Evolutionary conservation across 2,888 invertebrate genomes (phyloP), one percentile per base, ranked within the genome.

Genomic region (Stictocephala bisonia): DNA sequence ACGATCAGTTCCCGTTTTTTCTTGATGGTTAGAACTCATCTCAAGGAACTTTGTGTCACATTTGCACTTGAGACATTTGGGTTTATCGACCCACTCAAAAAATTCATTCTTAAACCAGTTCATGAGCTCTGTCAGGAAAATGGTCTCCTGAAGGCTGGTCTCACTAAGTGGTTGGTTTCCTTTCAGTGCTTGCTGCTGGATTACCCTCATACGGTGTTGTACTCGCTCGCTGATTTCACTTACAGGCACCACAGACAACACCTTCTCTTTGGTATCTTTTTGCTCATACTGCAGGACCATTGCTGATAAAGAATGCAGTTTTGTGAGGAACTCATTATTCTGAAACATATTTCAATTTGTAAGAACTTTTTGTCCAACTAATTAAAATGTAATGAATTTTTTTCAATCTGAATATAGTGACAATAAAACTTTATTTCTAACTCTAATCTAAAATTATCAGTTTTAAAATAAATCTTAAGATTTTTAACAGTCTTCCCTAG

Each of bases 31-130:
- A 2, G 84, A 80, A 41, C 82, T 82, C 72, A 84, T 86, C 35
- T 86, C 85, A 0, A 80, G 79, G 76, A 85, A 85, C 26, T 76
- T 79, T 0, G 88, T 89, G 51, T 85, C 82, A 0, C 87, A 88
- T 0, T 86, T 86, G 82, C 98, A 99, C 0, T 81, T 80, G 6
- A 87, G 84, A 82, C 99, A 99, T 0, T 85, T 82, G 0, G 94
- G 91, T 77, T 86, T 86, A 84, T 97, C 92, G 22, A 97, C 89
- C 99, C 99, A 99, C 56, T 86, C 85, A 83, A 99, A 99, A 86
- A 97, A 99, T 71, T 91, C 90, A 35, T 88, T 86, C 83, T 98
- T 98, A 84, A 97, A 99, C 99, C 99, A 99, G 44, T 86, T 85
- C 50, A 96, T 83, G 41, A 99, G 83, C 82, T 95, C 74, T 26